phyloP scores from a whole-genome alignment of 2,113 vertebrate genomes.

The Colinus virginianus region DNA sequence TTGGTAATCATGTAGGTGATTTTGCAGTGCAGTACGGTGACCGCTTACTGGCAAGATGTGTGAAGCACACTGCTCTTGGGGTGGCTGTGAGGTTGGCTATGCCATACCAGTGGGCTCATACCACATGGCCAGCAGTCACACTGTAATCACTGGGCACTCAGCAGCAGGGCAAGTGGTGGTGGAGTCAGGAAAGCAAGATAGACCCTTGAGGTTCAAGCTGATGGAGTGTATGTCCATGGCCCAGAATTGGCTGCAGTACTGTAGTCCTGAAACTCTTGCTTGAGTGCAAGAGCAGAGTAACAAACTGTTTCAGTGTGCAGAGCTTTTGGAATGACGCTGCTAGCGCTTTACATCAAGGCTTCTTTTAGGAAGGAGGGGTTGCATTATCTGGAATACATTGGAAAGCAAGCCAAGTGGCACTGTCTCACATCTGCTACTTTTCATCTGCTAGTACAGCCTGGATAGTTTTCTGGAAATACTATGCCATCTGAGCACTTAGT shows the following conservation, averaged over 20 bases:
- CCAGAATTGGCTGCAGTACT: not conserved
- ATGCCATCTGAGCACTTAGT: not conserved
- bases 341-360: not conserved
- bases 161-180: not conserved
- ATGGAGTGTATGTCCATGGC: accelerated
- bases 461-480: not conserved
- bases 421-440: not conserved
- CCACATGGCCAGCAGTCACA: accelerated
- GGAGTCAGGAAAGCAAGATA: not conserved
- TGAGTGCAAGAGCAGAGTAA: not conserved
- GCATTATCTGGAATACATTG: not conserved
- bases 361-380: not conserved
- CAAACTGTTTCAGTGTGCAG: not conserved
- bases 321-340: not conserved
- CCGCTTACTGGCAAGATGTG: not conserved
- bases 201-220: not conserved
- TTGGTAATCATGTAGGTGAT: not conserved
- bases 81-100: accelerated
- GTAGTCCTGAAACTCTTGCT: too few species aligned
- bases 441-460: not conserved
- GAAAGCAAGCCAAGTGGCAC: not conserved
- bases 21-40: not conserved
- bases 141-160: accelerated
- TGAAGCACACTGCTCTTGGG: accelerated
- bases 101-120: accelerated